A percentile compares a stretch with the other conserved stretches of the same genome.
Evolutionary conservation across 2,113 vertebrate species (phyloP).

Genomic region (Ciconia maguari): DNA sequence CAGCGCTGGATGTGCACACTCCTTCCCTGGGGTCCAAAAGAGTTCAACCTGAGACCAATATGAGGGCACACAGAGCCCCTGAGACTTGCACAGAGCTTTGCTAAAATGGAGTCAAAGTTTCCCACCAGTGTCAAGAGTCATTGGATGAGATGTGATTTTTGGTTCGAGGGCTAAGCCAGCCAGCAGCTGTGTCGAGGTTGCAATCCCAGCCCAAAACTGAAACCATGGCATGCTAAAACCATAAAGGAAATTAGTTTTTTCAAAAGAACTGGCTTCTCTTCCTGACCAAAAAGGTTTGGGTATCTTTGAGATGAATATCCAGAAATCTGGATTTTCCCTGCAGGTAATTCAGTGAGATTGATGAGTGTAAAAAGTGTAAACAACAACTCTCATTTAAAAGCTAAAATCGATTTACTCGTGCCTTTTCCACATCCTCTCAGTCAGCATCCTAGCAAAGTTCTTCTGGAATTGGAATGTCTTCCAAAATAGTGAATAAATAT

Average conservation of each 20-base stretch:
- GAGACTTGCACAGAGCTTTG: neutral
- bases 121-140: neutral
- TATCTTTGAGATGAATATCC: neutral
- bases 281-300: neutral
- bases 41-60: neutral
- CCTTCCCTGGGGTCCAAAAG: neutral
- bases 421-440: neutral
- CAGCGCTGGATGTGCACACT: accelerated
- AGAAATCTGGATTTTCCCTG: neutral
- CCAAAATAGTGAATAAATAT: neutral
- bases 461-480: neutral
- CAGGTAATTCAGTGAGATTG: neutral
- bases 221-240: neutral
- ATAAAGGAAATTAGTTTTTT: neutral
- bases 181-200: neutral
- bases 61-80: neutral
- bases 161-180: neutral
- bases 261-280: neutral
- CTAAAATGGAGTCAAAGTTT: neutral
- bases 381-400: neutral
- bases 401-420: neutral
- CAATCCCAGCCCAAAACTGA: neutral
- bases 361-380: neutral
- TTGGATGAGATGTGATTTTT: neutral
- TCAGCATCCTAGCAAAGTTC: neutral